A percentile compares a stretch with the other conserved stretches of the same genome.
These are phyloP conservation scores for Cyprichromis sp. DNA, from an alignment of 2,113 vertebrate species.

Conservation along the genomic window DNA sequence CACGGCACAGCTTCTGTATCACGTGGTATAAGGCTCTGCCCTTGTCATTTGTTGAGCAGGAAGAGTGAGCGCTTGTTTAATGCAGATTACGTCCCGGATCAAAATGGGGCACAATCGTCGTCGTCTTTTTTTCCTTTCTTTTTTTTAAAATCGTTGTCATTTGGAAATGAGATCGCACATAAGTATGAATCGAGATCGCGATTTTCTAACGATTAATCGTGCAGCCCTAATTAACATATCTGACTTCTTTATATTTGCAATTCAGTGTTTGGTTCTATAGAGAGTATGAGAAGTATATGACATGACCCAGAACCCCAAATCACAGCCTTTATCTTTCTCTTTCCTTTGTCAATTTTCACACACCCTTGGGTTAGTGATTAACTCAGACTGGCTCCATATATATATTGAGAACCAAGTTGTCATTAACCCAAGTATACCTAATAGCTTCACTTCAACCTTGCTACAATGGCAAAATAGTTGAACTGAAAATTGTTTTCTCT, in stretches of 20 bases:
- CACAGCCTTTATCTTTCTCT: background rate
- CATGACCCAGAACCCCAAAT: background rate
- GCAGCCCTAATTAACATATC: background rate
- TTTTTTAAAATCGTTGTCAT: too few species aligned
- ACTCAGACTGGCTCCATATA: background rate
- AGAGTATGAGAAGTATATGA: background rate
- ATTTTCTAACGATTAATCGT: too few species aligned
- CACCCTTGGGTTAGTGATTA: background rate
- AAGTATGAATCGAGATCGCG: too few species aligned
- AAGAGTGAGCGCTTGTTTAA: too few species aligned
- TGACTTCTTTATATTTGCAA: background rate
- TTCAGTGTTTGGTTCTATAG: background rate
- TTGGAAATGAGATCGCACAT: too few species aligned
- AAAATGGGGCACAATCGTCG: too few species aligned
- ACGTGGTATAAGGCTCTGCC: too few species aligned
- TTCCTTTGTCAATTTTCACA: background rate
- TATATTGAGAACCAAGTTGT: background rate
- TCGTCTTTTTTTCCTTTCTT: too few species aligned
- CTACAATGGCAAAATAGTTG: background rate
- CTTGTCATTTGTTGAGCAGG: too few species aligned
- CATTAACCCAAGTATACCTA: background rate
- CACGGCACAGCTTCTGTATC: too few species aligned
- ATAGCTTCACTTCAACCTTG: background rate
- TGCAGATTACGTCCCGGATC: too few species aligned
- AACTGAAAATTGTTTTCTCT: background rate